Conservation (phyloP, 2,797 vertebrate genomes). For the Varecia variegata region DNA sequence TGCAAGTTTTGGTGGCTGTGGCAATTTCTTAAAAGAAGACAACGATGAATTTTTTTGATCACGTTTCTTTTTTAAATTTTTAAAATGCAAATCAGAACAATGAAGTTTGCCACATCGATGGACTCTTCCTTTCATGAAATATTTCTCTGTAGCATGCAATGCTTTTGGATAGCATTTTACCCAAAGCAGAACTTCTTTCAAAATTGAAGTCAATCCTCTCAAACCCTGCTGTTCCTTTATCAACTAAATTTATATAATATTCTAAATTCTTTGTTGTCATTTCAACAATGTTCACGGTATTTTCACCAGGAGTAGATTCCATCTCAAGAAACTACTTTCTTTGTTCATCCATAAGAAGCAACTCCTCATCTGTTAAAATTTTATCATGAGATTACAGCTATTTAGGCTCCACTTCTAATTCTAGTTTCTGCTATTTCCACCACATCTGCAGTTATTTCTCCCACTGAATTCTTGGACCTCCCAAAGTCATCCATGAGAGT, state of each 20-base stretch:
- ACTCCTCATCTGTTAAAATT: not conserved
- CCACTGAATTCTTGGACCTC: not conserved
- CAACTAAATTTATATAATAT: not conserved
- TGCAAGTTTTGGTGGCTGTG: not conserved
- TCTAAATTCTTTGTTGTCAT: not conserved
- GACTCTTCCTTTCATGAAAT: not conserved
- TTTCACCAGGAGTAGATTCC: not conserved
- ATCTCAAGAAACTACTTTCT: not conserved
- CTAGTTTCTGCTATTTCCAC: not conserved
- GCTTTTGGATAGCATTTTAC: not conserved
- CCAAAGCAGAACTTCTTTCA: not conserved
- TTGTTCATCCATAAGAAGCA: not conserved
- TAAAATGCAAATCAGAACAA: not conserved
- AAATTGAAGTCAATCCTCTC: not conserved
- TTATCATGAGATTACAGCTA: not conserved
- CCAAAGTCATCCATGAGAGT: not conserved
- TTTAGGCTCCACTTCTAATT: not conserved
- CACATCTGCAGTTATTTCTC: not conserved
- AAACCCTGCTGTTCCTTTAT: not conserved
- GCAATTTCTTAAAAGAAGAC: not conserved
- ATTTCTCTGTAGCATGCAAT: not conserved
- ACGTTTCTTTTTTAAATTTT: not conserved
- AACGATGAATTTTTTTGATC: not conserved
- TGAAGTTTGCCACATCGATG: not conserved
- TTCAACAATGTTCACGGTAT: not conserved